Evolutionary conservation across 2,888 invertebrate species (phyloP).

Genomic region (Drosophila sordidula): DNA sequence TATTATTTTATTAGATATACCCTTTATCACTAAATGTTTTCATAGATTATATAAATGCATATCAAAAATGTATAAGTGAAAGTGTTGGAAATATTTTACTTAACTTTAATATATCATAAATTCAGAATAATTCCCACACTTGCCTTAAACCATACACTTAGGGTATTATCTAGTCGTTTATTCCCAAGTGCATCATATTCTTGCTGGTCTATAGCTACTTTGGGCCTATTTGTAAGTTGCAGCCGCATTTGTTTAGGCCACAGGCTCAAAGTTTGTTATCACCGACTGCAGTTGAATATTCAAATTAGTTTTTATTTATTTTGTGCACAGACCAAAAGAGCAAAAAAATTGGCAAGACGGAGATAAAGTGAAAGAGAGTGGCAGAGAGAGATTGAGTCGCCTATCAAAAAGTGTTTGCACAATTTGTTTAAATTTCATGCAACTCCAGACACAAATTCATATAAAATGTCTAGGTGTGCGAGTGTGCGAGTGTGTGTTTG

Average conservation of each 20-base stretch:
- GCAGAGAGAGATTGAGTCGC: constrained; percentile 1
- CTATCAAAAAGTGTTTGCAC: constrained; percentile 71
- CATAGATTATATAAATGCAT: background rate
- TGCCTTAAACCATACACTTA: background rate
- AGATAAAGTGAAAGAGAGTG: background rate
- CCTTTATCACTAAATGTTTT: constrained; percentile 12
- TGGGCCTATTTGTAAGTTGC: constrained; percentile 42
- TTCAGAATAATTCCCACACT: too few species aligned
- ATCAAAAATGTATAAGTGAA: too few species aligned
- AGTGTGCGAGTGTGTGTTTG: constrained; percentile 1
- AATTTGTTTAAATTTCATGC: constrained; percentile 76
- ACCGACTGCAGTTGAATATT: constrained; percentile 67
- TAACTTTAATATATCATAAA: too few species aligned
- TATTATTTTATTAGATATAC: constrained; percentile 3
- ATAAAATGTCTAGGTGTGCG: constrained; percentile 52
- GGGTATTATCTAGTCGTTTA: constrained; percentile 13
- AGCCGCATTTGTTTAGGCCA: constrained; percentile 62
- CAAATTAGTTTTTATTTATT: constrained; percentile 72
- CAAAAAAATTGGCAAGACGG: constrained; percentile 9
- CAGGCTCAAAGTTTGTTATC: constrained; percentile 68
- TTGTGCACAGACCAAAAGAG: constrained; percentile 33
- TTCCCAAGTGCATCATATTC: background rate
- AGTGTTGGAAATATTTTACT: background rate
- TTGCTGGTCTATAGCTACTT: constrained; percentile 25
- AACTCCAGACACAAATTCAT: constrained; percentile 64